phyloP scores from a whole-genome alignment of 2,888 invertebrate genomes.

The Rhingia rostrata region DNA sequence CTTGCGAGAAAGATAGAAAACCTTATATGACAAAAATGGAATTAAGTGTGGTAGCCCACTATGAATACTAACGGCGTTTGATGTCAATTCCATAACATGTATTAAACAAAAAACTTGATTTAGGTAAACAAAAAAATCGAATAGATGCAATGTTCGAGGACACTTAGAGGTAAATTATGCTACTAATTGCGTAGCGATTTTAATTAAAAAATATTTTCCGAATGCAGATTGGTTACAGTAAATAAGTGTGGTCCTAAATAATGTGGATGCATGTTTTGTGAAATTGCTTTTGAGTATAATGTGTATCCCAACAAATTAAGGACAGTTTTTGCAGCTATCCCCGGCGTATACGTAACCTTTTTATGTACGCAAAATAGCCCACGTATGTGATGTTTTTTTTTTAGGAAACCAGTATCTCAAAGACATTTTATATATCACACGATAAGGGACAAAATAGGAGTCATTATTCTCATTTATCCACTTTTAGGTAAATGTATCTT shows the following conservation, averaged over 20 bases:
- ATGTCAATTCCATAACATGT: conserved; percentile 34
- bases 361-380: not conserved
- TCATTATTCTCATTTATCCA: no score
- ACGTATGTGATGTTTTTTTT: not conserved
- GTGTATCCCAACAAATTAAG: not conserved
- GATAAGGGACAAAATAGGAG: no score
- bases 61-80: conserved; percentile 65
- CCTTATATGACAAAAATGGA: conserved; percentile 61
- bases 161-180: conserved; percentile 52
- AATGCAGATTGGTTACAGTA: conserved; percentile 20
- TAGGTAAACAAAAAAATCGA: not conserved
- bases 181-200: conserved; percentile 57
- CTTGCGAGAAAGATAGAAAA: conserved; percentile 14
- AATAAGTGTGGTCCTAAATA: not conserved
- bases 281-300: not conserved
- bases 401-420: no score
- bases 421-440: no score
- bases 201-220: conserved; percentile 31
- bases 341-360: conserved; percentile 35
- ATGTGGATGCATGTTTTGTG: not conserved
- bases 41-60: conserved; percentile 41
- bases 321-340: not conserved
- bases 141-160: conserved; percentile 50
- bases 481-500: no score
- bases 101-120: conserved; percentile 9